These are phyloP conservation scores for Ianthella basta DNA, from an alignment of 37 sponge, comb jelly and placozoan genomes.

Conservation along the genomic window DNA sequence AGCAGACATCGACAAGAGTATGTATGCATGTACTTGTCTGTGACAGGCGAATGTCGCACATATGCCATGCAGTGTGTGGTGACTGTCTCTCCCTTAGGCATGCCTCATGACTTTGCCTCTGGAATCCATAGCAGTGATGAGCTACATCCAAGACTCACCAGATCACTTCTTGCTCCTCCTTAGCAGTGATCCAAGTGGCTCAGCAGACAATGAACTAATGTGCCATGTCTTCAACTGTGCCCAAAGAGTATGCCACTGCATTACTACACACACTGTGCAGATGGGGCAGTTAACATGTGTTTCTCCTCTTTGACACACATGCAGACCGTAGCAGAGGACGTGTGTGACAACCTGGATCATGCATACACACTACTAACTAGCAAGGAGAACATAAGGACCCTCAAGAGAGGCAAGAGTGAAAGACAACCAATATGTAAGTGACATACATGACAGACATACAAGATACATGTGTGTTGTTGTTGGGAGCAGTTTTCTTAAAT, in stretches of 20 bases:
- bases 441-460: neutral
- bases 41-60: too few relatives aligned
- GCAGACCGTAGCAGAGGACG: slow-evolving; percentile 17
- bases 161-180: slow-evolving; percentile 18
- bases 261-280: too few relatives aligned
- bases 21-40: too few relatives aligned
- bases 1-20: slow-evolving; percentile 7
- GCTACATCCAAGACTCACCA: slow-evolving; percentile 8
- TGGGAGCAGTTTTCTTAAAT: neutral
- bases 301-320: too few relatives aligned
- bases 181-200: neutral
- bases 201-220: neutral
- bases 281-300: too few relatives aligned
- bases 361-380: slow-evolving; percentile 9
- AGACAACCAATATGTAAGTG: neutral
- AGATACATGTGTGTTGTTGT: neutral
- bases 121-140: slow-evolving; percentile 8
- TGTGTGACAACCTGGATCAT: slow-evolving; percentile 31
- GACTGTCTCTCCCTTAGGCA: neutral
- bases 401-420: neutral
- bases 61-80: neutral
- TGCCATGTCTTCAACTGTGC: slow-evolving; percentile 33
- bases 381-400: slow-evolving; percentile 24
- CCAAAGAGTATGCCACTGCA: neutral
- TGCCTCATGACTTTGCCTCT: slow-evolving; percentile 8